Evolutionary conservation across 2,113 vertebrate species (phyloP).

Genomic region (Dipodomys stephensi): DNA sequence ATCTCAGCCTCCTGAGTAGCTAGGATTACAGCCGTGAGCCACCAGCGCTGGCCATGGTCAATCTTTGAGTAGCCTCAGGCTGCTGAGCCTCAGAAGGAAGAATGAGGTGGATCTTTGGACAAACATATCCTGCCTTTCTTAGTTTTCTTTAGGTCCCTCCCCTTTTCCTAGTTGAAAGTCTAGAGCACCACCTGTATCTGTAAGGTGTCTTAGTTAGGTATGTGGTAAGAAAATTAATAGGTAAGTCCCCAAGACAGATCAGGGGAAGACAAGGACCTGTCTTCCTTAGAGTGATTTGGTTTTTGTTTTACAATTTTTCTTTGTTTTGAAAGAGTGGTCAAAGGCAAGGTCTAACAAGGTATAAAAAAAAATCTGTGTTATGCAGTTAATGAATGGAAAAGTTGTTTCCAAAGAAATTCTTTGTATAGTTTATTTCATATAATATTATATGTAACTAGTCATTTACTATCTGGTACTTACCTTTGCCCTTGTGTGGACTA

Average conservation of each 20-base stretch:
- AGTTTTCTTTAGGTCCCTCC: not conserved
- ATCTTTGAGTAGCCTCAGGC: not conserved
- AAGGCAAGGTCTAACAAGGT: slow-evolving; percentile 3
- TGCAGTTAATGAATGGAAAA: not conserved
- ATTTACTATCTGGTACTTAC: not conserved
- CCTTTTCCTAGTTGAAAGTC: not conserved
- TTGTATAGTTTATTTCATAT: slow-evolving; percentile 24
- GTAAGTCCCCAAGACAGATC: not conserved
- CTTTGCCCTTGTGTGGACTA: slow-evolving; percentile 25
- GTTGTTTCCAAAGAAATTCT: slow-evolving; percentile 28
- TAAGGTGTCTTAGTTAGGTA: not conserved
- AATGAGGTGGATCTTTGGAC: not conserved
- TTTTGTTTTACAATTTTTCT: slow-evolving; percentile 4
- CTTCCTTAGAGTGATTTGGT: not conserved
- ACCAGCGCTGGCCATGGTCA: not conserved
- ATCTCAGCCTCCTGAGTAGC: too few species aligned
- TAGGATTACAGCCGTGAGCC: too few species aligned
- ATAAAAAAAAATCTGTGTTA: not conserved
- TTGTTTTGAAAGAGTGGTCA: slow-evolving; percentile 2
- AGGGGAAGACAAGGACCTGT: not conserved
- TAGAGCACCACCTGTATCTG: not conserved
- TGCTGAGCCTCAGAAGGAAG: not conserved
- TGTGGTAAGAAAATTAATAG: not conserved
- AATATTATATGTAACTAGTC: slow-evolving; percentile 4
- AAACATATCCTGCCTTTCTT: not conserved